These are phyloP conservation scores for Limosa lapponica DNA, from an alignment of 2,797 vertebrate species.

Conservation along the genomic window DNA sequence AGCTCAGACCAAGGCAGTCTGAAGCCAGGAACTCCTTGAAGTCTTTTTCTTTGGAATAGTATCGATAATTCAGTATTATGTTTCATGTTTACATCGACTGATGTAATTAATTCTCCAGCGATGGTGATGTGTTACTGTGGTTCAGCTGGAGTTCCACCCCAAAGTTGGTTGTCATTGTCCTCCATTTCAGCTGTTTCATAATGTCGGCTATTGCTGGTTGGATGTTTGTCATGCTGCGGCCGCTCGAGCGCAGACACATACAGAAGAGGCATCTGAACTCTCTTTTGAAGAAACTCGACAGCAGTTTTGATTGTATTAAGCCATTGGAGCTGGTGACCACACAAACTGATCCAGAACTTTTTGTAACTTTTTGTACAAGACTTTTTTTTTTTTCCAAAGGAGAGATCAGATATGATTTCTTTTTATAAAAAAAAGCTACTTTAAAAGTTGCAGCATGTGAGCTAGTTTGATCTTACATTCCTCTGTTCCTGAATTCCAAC, in stretches of 20 bases:
- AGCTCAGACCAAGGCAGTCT: background rate
- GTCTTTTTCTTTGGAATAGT: background rate
- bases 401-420: background rate
- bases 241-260: accelerated
- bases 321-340: background rate
- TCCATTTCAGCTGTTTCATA: background rate
- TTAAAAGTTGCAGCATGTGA: background rate
- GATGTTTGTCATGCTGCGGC: background rate
- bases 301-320: background rate
- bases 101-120: background rate
- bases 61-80: background rate
- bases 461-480: background rate
- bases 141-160: background rate
- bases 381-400: background rate
- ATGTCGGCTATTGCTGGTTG: background rate
- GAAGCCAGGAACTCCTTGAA: background rate
- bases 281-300: background rate
- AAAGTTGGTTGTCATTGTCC: background rate
- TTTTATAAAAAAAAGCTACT: background rate
- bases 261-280: background rate
- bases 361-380: background rate
- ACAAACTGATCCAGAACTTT: background rate
- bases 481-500: background rate
- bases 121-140: background rate
- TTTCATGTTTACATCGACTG: background rate